Evolutionary conservation across 2,113 vertebrate genomes (phyloP), one percentile per base, ranked within the genome.

Genomic region (Gallinago paraguaiae): DNA sequence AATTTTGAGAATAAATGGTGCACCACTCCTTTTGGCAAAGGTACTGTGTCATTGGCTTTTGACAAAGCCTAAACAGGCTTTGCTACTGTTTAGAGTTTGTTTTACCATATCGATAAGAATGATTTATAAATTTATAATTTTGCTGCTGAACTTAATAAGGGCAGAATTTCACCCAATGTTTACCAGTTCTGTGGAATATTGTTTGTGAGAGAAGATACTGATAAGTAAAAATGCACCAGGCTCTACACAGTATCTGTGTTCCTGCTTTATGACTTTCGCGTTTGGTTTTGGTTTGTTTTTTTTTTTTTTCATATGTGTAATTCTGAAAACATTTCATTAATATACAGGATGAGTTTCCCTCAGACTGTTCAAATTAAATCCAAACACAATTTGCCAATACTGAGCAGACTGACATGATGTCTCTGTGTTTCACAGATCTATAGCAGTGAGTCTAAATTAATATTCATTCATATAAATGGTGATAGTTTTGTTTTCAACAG

Each of bases 41-140:
- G 39, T 17, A 35, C 13, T 0, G 0, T 27, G 10, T 25, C 24
- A 80, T 9, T 56, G 24, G 41, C 14, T 43, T 43, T 43, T 43
- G 41, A 43, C 41, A 43, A 43, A 15, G 41, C 41, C 41, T 43
- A 43, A 83, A 80, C 18, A 86, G 16, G 13, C 53, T 85, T 7
- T 10, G 1, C 61, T 50, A 25, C 2, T 5, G 3, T 51, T 64
- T 51, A 61, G 39, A 10, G 7, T 0, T 13, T 10, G 2, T 24
- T 56, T 54, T 61, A 46, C 10, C 7, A 8, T 63, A 35, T 31
- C 14, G 1, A 0, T 31, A 77, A 57, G 5, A 41, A 61, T 20
- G 0, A 37, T 28, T 68, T 80, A 22, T 39, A 35, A 48, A 37
- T 28, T 68, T 80, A 22, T 39, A 33, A 48, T 82, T 90, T 77